Evolutionary conservation across 2,113 vertebrate genomes (phyloP).

Genomic region (Nettapus auritus): DNA sequence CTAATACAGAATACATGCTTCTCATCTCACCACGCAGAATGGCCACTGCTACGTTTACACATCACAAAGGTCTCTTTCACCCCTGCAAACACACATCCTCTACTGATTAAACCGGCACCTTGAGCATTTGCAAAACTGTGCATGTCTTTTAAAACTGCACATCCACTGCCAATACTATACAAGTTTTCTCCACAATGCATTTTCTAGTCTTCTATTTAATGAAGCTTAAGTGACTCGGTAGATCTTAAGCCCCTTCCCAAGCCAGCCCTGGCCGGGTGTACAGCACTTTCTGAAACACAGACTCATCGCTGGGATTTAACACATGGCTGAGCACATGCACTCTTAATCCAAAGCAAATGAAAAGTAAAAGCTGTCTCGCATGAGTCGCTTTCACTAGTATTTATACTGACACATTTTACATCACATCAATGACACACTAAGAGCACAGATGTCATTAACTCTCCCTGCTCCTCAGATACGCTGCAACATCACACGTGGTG

Average conservation of each 20-base stretch:
- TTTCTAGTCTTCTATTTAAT: not conserved
- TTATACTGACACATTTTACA: not conserved
- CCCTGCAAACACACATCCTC: not conserved
- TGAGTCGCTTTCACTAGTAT: not conserved
- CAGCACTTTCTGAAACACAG: not conserved
- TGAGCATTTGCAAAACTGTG: not conserved
- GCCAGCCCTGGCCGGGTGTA: not conserved
- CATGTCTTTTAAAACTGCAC: not conserved
- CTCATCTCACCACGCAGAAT: not conserved
- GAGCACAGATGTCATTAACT: not conserved
- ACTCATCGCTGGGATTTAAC: not conserved
- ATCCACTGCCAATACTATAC: not conserved
- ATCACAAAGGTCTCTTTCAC: not conserved
- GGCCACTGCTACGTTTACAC: not conserved
- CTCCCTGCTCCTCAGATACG: not conserved
- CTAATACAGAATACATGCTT: not conserved
- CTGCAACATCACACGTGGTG: not conserved
- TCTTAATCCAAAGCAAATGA: not conserved
- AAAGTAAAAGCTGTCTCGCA: not conserved
- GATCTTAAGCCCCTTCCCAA: not conserved
- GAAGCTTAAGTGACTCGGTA: not conserved
- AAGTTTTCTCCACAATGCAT: not conserved
- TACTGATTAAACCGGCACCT: rapidly evolving
- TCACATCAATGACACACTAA: not conserved
- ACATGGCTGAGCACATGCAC: rapidly evolving